phyloP scores from a whole-genome alignment of 1,140 invertebrate species.

The Protaetia brevitarsis region DNA sequence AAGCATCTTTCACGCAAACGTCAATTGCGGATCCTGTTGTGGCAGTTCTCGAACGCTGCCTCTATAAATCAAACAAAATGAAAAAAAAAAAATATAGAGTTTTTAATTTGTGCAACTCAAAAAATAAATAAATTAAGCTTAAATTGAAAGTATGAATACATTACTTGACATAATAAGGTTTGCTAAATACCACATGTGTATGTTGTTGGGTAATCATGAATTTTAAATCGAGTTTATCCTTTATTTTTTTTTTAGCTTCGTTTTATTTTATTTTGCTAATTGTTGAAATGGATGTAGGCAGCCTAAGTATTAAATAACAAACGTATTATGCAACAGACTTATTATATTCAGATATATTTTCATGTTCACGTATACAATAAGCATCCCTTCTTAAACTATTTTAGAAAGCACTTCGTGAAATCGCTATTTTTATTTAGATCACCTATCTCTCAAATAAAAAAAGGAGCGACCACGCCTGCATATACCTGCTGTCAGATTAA shows the following conservation, averaged over 20 bases:
- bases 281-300: too few species aligned
- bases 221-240: too few species aligned
- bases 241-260: too few species aligned
- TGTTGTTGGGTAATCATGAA: too few species aligned
- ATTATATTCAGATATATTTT: not conserved
- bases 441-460: too few species aligned
- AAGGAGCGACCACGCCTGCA: not conserved
- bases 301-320: too few species aligned
- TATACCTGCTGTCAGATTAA: too few species aligned
- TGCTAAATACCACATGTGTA: too few species aligned
- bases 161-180: too few species aligned
- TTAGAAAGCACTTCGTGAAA: conserved; percentile 12
- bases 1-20: conserved; percentile 65
- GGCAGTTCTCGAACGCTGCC: conserved; percentile 57
- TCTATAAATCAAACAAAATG: conserved; percentile 33
- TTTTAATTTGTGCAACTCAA: not conserved
- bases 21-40: conserved; percentile 63
- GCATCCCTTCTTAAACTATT: conserved; percentile 1
- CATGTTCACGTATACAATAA: not conserved
- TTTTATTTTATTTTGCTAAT: too few species aligned
- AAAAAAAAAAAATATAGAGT: not conserved
- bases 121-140: not conserved
- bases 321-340: too few species aligned
- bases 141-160: not conserved
- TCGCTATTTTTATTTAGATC: not conserved